Evolutionary conservation across 2,888 invertebrate genomes (phyloP).

Genomic region (Hipparchia semele): DNA sequence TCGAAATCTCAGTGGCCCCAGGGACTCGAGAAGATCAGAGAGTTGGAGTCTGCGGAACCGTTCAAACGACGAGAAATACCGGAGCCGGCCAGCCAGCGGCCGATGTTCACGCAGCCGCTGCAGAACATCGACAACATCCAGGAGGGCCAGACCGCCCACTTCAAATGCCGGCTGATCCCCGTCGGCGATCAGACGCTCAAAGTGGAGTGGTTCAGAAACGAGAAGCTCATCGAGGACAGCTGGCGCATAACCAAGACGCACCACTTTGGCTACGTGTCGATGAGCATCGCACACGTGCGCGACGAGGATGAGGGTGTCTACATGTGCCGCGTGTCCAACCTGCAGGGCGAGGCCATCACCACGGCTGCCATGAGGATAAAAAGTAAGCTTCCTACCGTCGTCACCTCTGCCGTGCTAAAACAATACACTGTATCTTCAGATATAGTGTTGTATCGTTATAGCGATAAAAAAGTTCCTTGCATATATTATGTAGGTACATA

Average conservation of each 20-base stretch:
- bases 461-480: too few relatives aligned
- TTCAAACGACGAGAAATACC: slow-evolving; percentile 91
- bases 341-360: slow-evolving; percentile 97
- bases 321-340: slow-evolving; percentile 96
- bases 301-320: slow-evolving; percentile 97
- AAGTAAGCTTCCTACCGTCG: slow-evolving; percentile 77
- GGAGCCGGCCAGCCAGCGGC: slow-evolving; percentile 93
- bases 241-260: slow-evolving; percentile 95
- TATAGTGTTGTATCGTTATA: too few relatives aligned
- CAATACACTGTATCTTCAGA: too few relatives aligned
- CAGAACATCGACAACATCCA: slow-evolving; percentile 94
- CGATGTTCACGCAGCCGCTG: slow-evolving; percentile 96
- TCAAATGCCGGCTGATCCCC: slow-evolving; percentile 96
- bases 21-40: slow-evolving; percentile 95
- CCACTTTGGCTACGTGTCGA: slow-evolving; percentile 96
- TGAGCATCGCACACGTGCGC: slow-evolving; percentile 94
- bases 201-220: slow-evolving; percentile 97
- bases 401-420: slow-evolving; percentile 33
- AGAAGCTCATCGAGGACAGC: slow-evolving; percentile 94
- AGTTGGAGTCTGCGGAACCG: slow-evolving; percentile 91
- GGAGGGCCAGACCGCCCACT: slow-evolving; percentile 96
- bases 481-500: too few relatives aligned
- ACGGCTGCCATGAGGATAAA: slow-evolving; percentile 96
- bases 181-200: slow-evolving; percentile 97
- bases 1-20: slow-evolving; percentile 97